Conservation (phyloP, 2,888 invertebrate species). For the Carabus problematicus region DNA sequence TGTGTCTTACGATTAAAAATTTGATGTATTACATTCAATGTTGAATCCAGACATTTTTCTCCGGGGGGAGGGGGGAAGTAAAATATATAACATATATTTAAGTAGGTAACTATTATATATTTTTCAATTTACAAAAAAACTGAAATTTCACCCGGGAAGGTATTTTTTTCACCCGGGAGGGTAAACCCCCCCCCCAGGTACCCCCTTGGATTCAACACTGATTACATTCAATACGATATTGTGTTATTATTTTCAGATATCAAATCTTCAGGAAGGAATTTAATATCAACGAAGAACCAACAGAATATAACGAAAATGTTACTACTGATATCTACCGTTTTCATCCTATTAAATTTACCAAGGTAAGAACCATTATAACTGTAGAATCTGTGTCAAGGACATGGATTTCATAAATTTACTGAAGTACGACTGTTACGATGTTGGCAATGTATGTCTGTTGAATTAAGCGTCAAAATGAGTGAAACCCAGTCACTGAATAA, state of each 20-base stretch:
- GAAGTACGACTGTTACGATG: not conserved
- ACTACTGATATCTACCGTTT: slow-evolving; percentile 70
- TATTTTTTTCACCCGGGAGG: no score
- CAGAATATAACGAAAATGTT: slow-evolving; percentile 72
- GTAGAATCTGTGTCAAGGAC: not conserved
- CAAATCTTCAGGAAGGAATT: slow-evolving; percentile 58
- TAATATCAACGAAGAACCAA: slow-evolving; percentile 61
- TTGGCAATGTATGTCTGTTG: not conserved
- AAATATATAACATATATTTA: no score
- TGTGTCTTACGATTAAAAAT: no score
- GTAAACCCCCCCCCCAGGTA: no score
- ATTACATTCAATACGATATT: not conserved
- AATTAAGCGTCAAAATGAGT: not conserved
- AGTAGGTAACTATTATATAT: no score
- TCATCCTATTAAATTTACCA: slow-evolving; percentile 69
- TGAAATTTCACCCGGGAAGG: no score
- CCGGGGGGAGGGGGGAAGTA: no score
- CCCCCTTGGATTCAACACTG: no score
- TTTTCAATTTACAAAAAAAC: no score
- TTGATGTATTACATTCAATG: no score
- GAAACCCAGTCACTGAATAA: not conserved
- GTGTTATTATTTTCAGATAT: slow-evolving; percentile 55
- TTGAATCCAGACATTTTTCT: no score
- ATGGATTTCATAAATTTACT: not conserved
- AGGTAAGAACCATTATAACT: slow-evolving; percentile 59